Conservation (phyloP, 1,140 invertebrate species). For the Myzus persicae region DNA sequence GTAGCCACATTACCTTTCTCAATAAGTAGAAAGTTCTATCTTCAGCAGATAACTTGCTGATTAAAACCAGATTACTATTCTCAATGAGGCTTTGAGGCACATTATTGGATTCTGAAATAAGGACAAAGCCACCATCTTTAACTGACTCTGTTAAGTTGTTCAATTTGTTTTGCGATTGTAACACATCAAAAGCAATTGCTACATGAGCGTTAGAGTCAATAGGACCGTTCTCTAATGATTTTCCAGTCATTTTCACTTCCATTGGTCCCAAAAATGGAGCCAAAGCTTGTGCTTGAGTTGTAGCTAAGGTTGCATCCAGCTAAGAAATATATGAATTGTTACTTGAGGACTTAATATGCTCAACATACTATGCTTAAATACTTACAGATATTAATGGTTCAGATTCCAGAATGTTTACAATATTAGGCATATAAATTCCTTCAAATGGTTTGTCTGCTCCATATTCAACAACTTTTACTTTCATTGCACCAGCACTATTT, state of each 20-base stretch:
- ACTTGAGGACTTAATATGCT: not conserved
- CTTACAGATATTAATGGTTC: conserved; percentile 73
- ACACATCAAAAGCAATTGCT: conserved; percentile 71
- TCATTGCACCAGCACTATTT: conserved; percentile 76
- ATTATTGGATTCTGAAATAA: conserved; percentile 72
- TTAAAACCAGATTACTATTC: conserved; percentile 66
- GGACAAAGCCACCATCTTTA: conserved; percentile 76
- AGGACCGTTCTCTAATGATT: conserved; percentile 67
- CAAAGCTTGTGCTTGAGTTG: conserved; percentile 65
- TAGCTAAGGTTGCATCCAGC: conserved; percentile 64
- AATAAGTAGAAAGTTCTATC: conserved; percentile 71
- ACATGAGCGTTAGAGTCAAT: conserved; percentile 74
- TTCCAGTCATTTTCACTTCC: conserved; percentile 69
- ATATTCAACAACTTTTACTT: conserved; percentile 82
- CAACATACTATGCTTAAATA: not conserved
- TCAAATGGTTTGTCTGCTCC: conserved; percentile 72
- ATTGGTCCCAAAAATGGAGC: conserved; percentile 67
- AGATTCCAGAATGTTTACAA: conserved; percentile 71
- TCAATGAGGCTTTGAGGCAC: conserved; percentile 67
- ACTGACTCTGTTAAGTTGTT: conserved; percentile 72
- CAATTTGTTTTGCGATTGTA: conserved; percentile 64
- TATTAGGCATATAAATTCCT: conserved; percentile 69
- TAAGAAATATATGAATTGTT: conserved; percentile 56
- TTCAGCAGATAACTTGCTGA: conserved; percentile 69
- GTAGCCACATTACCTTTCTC: conserved; percentile 64